Base-by-base conservation (phyloP, 2,888 invertebrate species). In the Cerceris ruficornis region DNA sequence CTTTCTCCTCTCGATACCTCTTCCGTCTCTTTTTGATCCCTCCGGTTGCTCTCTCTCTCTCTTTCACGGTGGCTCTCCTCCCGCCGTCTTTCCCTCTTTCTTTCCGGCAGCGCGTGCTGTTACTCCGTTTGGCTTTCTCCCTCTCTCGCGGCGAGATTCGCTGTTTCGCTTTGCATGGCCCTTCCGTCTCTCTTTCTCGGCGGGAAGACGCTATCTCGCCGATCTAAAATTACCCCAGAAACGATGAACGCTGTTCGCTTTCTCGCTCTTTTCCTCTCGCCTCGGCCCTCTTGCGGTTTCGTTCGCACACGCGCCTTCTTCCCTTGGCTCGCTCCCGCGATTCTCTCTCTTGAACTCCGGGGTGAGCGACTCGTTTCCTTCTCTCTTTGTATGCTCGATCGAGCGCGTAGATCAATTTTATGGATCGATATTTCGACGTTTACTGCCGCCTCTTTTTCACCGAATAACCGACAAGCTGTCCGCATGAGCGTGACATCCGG, bases 201-300 rank as follows among this genome's bases (percentile, higher is more conserved):
- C 75, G 82, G 85, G 77, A 84, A 84, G 82, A 81, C 87, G 88
- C 90, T 92, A 91, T 92, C 92, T 91, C 86, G 84, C 88, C 87
- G 87, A 91, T 92, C 91, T 92, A 91, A 91, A 92, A 91, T 91
- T 91, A 92, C 89, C 87, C 87, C 82, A 81, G 90, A 88, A 88
- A 87, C 89, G 87, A 85, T 86, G 88, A 87, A 87, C 87, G 77
- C 77, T 78, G 84, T 75, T 79, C 69, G 15, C 60, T 75, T 69
- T 76, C 64, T 61, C 72, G 43, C 61, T 64, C 76, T 49, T 43
- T 65, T 55, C 60, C 62, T 54, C 58, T 59, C 54, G 15, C 71
- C 41, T 62, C 14, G 50, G 17, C 52, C 58, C 76, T 68, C 70
- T 60, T 61, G 67, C 74, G 58, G 55, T 54, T 58, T 52, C 39